Base-by-base conservation (phyloP, 2,797 vertebrate genomes). In the Anabas testudineus region DNA sequence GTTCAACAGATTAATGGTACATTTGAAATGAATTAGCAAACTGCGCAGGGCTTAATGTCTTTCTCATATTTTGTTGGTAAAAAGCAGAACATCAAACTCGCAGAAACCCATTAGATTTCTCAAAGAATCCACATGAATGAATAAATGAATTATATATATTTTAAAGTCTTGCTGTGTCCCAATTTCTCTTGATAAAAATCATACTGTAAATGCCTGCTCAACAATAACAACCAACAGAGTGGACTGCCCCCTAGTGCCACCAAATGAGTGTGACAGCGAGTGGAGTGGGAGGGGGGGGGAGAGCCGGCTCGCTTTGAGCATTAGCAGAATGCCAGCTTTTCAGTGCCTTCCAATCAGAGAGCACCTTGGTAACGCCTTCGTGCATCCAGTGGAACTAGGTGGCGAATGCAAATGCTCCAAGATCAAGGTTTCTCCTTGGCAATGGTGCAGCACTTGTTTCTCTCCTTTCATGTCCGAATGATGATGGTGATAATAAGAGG, bases 201-300 rank as follows among this genome's bases (percentile, higher is more conserved):
- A 41, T 53, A 48, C 69, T 66, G 55, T 77, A 52, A 67, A 63
- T 71, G 67, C 43, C 76, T 60, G 21, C 69, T 63, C 60, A 22
- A 62, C 59, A 87, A 57, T 55, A 60, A 45, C 68, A 91, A 93
- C 81, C 75, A 87, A 88, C 87, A 93, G 92, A 87, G 90, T 87
- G 88, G 92, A 91, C 92, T 94, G 94, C 94, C 94, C 94, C 90
- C 94, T 95, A 90, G 92, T 93, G 94, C 76, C 85, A 70, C 70
- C 55, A 61, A 34, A 42, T 21, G 70, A 72, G 79, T 71, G 88
- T 83, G 80, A 76, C 82, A 84, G 63, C 10, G 49, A 34, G 8
- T 3, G 28, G 59, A 62, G n/a, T n/a, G 59, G 54, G 22, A 64
- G 53, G 21, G 32, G 16, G 28, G 68, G 57, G 39, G 41, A 24